Evolutionary conservation across 2,113 vertebrate genomes (phyloP), one percentile per base, ranked within the genome.

Genomic region (Aspiorhynchus laticeps): DNA sequence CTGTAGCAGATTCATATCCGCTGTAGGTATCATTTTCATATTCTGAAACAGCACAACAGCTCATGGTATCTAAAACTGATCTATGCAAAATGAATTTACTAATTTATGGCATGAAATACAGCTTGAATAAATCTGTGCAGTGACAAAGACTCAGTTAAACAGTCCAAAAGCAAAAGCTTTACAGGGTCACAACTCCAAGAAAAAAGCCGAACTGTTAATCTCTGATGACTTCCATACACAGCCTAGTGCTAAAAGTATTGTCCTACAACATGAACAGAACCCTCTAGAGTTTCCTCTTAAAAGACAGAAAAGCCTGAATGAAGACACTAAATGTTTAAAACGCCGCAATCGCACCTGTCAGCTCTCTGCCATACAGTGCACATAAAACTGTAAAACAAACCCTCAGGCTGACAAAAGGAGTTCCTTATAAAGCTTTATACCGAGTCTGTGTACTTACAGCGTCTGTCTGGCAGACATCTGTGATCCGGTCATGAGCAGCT

Each of bases 401-500:
- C 48, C 69, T 84, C 5, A 10, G 24, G 48, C 46, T 84, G 11
- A 74, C 83, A 84, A 75, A 56, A 51, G 43, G 28, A 28, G 15
- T 14, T 71, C 24, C 80, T 83, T 51, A 83, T n/a, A 83, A 71
- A 65, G 11, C 53, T 80, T 61, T 26, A 81, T 41, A 17, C 38
- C 0, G 28, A n/a, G 36, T 43, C 36, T 28, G 15, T 74, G 36
- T 85, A 90, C 89, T 90, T 65, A 88, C 83, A 80, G 59, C 53
- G 61, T 53, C 41, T 33, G 73, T 53, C 46, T 69, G 83, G 74
- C 71, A 80, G 85, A 83, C 43, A 76, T 84, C 85, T 83, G 78
- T 78, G 59, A 46, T 87, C 69, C 69, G 38, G 53, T 33, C 63
- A 15, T 48, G 41, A 86, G 79, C 90, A 88, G 90, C 90, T 88